Evolutionary conservation across 2,888 invertebrate genomes (phyloP), one percentile per base, ranked within the genome.

Genomic region (Hetaerina titia): DNA sequence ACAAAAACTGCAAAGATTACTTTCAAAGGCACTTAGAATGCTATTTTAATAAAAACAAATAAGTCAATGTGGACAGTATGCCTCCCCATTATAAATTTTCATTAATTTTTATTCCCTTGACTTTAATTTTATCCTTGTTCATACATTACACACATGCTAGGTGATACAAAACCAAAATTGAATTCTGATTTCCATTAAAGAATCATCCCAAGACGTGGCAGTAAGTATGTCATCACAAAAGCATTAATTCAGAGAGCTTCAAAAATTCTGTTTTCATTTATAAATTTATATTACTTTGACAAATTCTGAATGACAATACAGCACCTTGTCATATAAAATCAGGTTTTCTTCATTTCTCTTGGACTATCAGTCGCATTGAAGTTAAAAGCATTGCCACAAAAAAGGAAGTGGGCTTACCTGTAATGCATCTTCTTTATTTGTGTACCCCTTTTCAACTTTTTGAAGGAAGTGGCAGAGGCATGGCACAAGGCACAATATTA

Each of bases 391-490:
- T 45, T 45, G 45, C 4, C 45, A 45, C 45, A 45, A 45, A 45
- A 45, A 45, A 81, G 25, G 13, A 81, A 69, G n/a, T 13, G 81
- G 1, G 31, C 81, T 11, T 22, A 81, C 81, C 81, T 81, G 31
- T 31, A 81, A 31, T 11, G 81, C 11, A 81, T 92, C 92, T 56
- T 69, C 69, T n/a, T 92, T 92, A 17, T 69, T 22, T 17, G 92
- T 92, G 22, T 92, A 92, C 11, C 92, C 92, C 17, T 69, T 92
- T 69, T 92, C 92, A 69, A 92, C 92, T 74, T 92, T 92, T 45
- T 92, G 64, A 57, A 92, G 92, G n/a, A 92, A 69, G 7, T 69
- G 56, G 31, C 56, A 56, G 13, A 92, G 64, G 31, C 92, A 92
- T 57, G 92, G 92, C n/a, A 92, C 7, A 7, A 92, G 56, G n/a